phyloP scores from a whole-genome alignment of 2,113 vertebrate genomes.

The Hypocryptadius cinnamomeus region DNA sequence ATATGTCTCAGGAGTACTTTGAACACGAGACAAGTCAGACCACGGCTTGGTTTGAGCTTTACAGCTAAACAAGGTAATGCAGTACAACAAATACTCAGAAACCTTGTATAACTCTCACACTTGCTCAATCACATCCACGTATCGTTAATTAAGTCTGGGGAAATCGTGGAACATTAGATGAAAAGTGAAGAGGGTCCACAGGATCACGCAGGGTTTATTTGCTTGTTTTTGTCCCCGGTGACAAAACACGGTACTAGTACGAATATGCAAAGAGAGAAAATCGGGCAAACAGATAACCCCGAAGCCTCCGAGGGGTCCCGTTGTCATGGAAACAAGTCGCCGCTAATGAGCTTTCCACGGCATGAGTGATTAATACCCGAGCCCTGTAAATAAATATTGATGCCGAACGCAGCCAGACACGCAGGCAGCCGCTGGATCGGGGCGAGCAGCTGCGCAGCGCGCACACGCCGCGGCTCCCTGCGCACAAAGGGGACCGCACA shows the following conservation, averaged over 20 bases:
- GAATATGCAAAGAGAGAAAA: neutral
- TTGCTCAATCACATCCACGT: neutral
- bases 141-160: neutral
- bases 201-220: neutral
- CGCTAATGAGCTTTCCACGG: constrained; percentile 32
- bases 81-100: neutral
- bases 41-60: neutral
- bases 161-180: neutral
- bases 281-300: neutral
- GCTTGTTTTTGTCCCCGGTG: neutral
- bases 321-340: constrained; percentile 58
- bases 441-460: neutral
- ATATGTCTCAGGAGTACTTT: neutral
- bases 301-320: constrained; percentile 31
- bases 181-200: neutral
- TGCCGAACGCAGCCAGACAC: neutral
- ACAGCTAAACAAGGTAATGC: neutral
- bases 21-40: neutral
- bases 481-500: neutral
- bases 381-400: neutral
- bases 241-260: neutral
- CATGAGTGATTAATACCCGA: neutral
- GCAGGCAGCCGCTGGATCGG: rapidly evolving
- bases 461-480: neutral
- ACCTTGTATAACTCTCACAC: neutral